These are phyloP conservation scores for Rhinophrynus dorsalis DNA, from an alignment of 2,797 vertebrate genomes.

Conservation along the genomic window DNA sequence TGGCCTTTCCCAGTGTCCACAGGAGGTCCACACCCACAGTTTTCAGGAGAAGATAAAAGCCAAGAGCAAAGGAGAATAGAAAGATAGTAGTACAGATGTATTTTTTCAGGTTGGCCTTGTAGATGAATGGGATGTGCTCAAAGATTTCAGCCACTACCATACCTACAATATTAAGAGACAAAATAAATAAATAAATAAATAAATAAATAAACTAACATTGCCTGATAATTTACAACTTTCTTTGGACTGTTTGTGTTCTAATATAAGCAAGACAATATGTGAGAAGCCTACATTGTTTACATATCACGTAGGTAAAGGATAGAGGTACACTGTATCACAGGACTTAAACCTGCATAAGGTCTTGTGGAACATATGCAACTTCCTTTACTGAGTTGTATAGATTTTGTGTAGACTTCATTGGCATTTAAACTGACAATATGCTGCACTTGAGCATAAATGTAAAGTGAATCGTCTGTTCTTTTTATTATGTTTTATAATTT, in stretches of 20 bases:
- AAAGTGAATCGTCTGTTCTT: too few species aligned
- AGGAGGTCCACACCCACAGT: conserved; percentile 70
- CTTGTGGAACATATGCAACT: too few species aligned
- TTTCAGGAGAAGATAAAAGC: conserved; percentile 73
- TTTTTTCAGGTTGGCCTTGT: conserved; percentile 69
- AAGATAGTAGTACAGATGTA: conserved; percentile 70
- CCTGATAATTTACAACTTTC: not conserved
- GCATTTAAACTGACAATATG: too few species aligned
- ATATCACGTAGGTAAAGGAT: too few species aligned
- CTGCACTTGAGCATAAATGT: too few species aligned
- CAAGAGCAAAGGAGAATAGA: conserved; percentile 69
- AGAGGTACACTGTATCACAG: too few species aligned
- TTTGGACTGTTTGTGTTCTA: not conserved
- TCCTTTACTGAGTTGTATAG: too few species aligned
- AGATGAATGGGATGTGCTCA: conserved; percentile 68
- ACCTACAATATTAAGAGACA: conserved; percentile 69
- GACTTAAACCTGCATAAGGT: too few species aligned
- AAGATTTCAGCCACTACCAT: conserved; percentile 79
- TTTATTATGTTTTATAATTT: too few species aligned
- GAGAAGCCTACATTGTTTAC: too few species aligned
- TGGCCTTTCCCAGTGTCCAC: conserved; percentile 76
- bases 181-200: conserved; percentile 46
- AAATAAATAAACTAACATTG: not conserved
- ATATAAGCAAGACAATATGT: too few species aligned
- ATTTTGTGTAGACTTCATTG: too few species aligned